A percentile compares a stretch with the other conserved stretches of the same genome.
Evolutionary conservation across 2,797 vertebrate genomes (phyloP).

Genomic region (Anguilla pacifica): DNA sequence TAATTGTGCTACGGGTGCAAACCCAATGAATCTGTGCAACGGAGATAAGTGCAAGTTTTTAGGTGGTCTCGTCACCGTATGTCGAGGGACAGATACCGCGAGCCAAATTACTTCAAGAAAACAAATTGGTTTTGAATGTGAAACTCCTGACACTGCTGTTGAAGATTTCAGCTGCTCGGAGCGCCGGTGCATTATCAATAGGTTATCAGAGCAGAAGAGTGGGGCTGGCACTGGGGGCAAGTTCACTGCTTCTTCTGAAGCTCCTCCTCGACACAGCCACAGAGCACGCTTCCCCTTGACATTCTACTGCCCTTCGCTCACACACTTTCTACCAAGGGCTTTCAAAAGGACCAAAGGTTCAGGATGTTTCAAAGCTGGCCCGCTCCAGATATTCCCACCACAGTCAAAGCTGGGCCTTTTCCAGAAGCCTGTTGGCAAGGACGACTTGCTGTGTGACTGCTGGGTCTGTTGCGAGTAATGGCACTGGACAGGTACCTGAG

Average conservation of each 20-base stretch:
- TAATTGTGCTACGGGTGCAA: not conserved
- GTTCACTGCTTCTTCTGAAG: not conserved
- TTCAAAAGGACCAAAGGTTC: slow-evolving; percentile 41
- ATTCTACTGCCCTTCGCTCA: slow-evolving; percentile 35
- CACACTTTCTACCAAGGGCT: slow-evolving; percentile 34
- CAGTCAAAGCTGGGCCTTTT: slow-evolving; percentile 36
- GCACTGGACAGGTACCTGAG: slow-evolving; percentile 43
- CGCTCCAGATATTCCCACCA: slow-evolving; percentile 36
- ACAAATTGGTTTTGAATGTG: not conserved
- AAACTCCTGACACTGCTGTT: not conserved
- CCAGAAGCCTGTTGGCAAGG: slow-evolving; percentile 37
- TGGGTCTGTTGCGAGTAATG: slow-evolving; percentile 42
- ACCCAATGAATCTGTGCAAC: not conserved
- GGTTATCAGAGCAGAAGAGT: not conserved
- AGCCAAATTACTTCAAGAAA: not conserved
- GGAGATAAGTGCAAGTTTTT: not conserved
- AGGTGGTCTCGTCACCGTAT: not conserved
- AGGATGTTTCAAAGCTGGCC: slow-evolving; percentile 49
- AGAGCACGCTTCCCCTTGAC: slow-evolving; percentile 33
- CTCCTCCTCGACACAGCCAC: slow-evolving; percentile 27
- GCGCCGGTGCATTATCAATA: not conserved
- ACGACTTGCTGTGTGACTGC: slow-evolving; percentile 35
- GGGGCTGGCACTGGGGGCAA: not conserved
- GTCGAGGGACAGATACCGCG: not conserved
- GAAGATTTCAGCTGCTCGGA: not conserved